phyloP scores from a whole-genome alignment of 2,888 invertebrate genomes.

The Tuberolachnus salignus region DNA sequence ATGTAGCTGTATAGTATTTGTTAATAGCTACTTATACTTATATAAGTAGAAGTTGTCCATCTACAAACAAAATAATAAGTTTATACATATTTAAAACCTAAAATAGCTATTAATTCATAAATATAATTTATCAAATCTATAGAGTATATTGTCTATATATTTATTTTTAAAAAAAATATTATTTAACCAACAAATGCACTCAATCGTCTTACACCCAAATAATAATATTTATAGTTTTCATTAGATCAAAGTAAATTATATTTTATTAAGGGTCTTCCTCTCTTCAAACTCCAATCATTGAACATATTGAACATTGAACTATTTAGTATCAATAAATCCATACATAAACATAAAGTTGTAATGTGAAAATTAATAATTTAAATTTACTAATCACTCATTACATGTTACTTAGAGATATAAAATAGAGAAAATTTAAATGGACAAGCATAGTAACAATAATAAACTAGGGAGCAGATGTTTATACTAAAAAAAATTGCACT shows the following conservation, averaged over 20 bases:
- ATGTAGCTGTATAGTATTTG: not conserved
- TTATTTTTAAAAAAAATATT: not conserved
- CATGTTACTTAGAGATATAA: too few relatives aligned
- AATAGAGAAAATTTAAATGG: too few relatives aligned
- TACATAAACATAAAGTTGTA: too few relatives aligned
- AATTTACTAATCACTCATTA: too few relatives aligned
- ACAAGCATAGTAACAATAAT: too few relatives aligned
- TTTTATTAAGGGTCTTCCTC: conserved; percentile 42
- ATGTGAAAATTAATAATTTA: too few relatives aligned
- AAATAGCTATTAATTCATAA: not conserved
- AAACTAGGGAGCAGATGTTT: too few relatives aligned
- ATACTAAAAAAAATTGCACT: too few relatives aligned
- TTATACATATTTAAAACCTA: not conserved
- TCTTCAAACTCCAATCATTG: not conserved
- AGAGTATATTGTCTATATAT: not conserved
- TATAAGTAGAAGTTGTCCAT: not conserved
- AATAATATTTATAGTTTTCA: not conserved
- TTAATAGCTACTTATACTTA: not conserved
- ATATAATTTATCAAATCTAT: conserved; percentile 11
- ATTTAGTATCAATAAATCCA: not conserved
- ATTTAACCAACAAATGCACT: conserved; percentile 3
- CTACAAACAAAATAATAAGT: not conserved
- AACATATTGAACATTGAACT: not conserved
- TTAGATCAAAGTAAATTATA: conserved; percentile 4
- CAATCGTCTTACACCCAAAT: conserved; percentile 33